Conservation (phyloP, 2,113 vertebrate species). For the Orcinus orca region DNA sequence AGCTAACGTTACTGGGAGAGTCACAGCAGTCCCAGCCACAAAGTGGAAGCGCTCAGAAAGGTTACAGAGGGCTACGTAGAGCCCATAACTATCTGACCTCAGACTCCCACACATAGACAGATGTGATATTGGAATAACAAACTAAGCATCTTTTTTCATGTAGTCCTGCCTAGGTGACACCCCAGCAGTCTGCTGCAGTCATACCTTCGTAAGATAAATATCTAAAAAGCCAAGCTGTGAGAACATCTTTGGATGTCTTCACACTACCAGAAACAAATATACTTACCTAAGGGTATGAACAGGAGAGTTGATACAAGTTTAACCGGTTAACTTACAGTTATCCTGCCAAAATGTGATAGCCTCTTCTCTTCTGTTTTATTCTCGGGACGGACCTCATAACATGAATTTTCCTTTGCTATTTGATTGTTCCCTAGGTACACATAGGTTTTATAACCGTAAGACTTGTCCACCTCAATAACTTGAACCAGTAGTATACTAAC, state of each 20-base stretch:
- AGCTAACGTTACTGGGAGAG: background rate
- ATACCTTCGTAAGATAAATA: background rate
- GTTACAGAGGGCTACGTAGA: background rate
- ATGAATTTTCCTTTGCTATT: background rate
- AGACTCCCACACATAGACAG: conserved; percentile 34
- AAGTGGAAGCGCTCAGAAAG: background rate
- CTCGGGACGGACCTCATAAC: background rate
- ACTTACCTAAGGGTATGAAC: conserved; percentile 38
- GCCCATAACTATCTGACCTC: conserved; percentile 47
- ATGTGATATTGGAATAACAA: conserved; percentile 54
- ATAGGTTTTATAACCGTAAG: background rate
- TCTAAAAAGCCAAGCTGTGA: background rate
- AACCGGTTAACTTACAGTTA: conserved; percentile 40
- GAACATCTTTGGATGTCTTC: background rate
- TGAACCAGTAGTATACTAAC: background rate
- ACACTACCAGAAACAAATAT: conserved; percentile 52
- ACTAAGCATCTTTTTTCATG: conserved; percentile 14
- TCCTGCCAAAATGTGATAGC: conserved; percentile 37
- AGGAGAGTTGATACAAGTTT: conserved; percentile 49
- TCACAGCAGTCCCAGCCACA: background rate
- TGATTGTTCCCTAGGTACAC: background rate
- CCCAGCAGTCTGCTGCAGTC: background rate
- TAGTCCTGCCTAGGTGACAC: background rate
- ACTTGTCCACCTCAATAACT: background rate
- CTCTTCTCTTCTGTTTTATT: background rate